A percentile compares a stretch with the other conserved stretches of the same genome.
These are phyloP conservation scores for Hyperoplus lanceolatus DNA, from an alignment of 2,797 vertebrate species.

Conservation along the genomic window DNA sequence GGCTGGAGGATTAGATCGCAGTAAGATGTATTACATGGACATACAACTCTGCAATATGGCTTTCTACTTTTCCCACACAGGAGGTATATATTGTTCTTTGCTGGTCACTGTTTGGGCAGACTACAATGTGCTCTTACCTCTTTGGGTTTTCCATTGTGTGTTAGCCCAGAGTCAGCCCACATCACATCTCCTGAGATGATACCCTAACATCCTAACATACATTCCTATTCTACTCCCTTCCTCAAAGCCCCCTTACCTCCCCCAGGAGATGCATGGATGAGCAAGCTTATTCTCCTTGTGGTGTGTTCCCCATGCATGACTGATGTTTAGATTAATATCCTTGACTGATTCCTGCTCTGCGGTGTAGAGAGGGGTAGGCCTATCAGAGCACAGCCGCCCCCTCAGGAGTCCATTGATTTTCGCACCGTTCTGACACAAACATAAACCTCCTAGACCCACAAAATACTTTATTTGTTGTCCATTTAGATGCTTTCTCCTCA, in stretches of 20 bases:
- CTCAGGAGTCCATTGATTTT: conserved; percentile 76
- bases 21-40: conserved; percentile 60
- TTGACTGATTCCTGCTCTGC: conserved; percentile 79
- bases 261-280: conserved; percentile 80
- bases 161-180: conserved; percentile 68
- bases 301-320: conserved; percentile 85
- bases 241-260: conserved; percentile 52
- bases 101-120: conserved; percentile 55
- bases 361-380: conserved; percentile 57
- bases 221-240: conserved; percentile 59
- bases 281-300: conserved; percentile 81
- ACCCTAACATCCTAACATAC: conserved; percentile 70
- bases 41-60: conserved; percentile 35
- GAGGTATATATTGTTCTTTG: conserved; percentile 55
- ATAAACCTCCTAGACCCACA: conserved; percentile 54
- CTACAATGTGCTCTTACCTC: conserved; percentile 46
- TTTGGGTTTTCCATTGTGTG: conserved; percentile 60
- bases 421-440: conserved; percentile 65
- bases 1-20: conserved; percentile 56
- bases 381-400: conserved; percentile 65
- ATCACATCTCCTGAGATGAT: conserved; percentile 71
- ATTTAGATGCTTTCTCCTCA: conserved; percentile 39
- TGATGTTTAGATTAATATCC: conserved; percentile 84
- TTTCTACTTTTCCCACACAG: conserved; percentile 26
- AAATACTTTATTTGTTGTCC: conserved; percentile 65